A percentile compares a stretch with the other conserved stretches of the same genome.
phyloP scores from a whole-genome alignment of 2,797 vertebrate genomes.

The Masticophis lateralis region DNA sequence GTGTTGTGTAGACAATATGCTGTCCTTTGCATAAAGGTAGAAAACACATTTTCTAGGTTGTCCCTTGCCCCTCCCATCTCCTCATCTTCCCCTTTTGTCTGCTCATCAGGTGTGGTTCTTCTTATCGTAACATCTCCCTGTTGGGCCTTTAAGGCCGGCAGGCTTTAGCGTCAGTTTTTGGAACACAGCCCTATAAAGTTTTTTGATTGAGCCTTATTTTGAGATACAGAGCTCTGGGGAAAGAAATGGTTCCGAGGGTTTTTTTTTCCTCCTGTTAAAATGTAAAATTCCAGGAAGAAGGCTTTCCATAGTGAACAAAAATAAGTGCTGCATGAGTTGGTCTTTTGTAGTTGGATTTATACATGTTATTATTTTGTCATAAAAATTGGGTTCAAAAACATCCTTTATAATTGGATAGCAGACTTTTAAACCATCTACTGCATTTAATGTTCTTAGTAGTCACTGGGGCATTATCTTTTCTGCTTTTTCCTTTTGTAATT shows the following conservation, averaged over 20 bases:
- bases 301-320: not conserved
- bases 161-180: not conserved
- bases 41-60: not conserved
- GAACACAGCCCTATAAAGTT: not conserved
- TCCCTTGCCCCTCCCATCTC: slow-evolving; percentile 71
- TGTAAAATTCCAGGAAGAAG: not conserved
- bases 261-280: not conserved
- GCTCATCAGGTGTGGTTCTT: slow-evolving; percentile 75
- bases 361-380: not conserved
- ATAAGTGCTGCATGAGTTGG: not conserved
- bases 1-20: no score
- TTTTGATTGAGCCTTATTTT: not conserved
- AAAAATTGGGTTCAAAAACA: not conserved
- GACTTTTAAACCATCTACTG: not conserved
- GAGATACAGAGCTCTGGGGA: not conserved
- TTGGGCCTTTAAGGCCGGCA: not conserved
- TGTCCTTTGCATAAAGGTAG: not conserved
- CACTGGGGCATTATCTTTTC: not conserved
- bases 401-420: not conserved
- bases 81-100: slow-evolving; percentile 81
- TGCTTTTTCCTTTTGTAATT: not conserved
- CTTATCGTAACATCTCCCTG: not conserved
- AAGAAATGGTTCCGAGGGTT: not conserved
- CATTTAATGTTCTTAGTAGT: not conserved
- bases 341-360: not conserved